Percentiles rank a stretch among this genome's conserved stretches.
phyloP scores from a whole-genome alignment of 2,888 invertebrate species.

The Rhagonycha lutea region DNA sequence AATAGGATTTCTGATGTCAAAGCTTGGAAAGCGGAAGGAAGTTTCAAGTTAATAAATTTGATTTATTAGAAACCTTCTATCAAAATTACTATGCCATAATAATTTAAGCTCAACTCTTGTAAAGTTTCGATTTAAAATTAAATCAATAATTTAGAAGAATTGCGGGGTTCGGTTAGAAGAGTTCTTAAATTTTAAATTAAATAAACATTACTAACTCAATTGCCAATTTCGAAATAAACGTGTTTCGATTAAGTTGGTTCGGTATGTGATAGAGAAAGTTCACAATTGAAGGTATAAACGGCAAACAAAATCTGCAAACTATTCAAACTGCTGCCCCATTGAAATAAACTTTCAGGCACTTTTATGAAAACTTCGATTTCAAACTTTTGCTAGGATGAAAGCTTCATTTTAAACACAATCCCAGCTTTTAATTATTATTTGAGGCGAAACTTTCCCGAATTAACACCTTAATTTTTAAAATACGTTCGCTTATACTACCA shows the following conservation, averaged over 20 bases:
- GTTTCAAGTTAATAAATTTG: slow-evolving; percentile 31
- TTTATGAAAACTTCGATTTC: slow-evolving; percentile 6
- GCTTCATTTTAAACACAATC: slow-evolving; percentile 11
- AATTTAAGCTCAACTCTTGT: slow-evolving; percentile 6
- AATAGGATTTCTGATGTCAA: slow-evolving; percentile 18
- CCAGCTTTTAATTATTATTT: slow-evolving; percentile 15
- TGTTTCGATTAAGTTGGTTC: not conserved
- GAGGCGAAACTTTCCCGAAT: slow-evolving; percentile 1
- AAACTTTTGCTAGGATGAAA: not conserved
- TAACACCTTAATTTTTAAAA: not conserved
- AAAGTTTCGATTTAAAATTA: not conserved
- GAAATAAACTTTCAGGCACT: slow-evolving; percentile 2
- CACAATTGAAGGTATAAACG: slow-evolving; percentile 5
- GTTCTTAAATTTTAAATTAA: not conserved
- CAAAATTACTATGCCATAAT: slow-evolving; percentile 22
- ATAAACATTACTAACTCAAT: not conserved
- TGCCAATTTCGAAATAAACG: not conserved
- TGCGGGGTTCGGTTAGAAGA: not conserved
- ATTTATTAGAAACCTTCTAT: slow-evolving; percentile 26
- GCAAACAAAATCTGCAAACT: slow-evolving; percentile 14
- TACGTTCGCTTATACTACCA: not conserved
- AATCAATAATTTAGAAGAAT: not conserved
- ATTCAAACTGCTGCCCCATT: slow-evolving; percentile 7
- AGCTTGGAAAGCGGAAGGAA: slow-evolving; percentile 18
- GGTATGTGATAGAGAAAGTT: slow-evolving; percentile 9